Evolutionary conservation across 1,140 invertebrate genomes (phyloP), one percentile per base, ranked within the genome.

Genomic region (Vollenhovia emeryi): DNA sequence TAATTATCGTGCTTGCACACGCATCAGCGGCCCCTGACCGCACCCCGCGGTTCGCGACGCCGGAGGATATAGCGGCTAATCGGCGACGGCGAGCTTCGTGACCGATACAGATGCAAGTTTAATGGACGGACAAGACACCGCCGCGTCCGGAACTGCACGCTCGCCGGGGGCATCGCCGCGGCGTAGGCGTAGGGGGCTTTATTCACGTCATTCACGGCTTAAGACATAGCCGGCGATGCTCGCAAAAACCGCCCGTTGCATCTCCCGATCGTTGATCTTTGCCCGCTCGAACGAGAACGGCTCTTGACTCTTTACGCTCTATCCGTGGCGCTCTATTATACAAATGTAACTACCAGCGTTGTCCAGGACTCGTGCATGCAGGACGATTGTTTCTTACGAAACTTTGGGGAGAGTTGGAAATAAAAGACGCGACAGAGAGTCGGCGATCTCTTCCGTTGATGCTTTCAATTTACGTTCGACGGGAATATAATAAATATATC

Each of bases 41-140:
- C 36, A 27, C 21, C n/a, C 24, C n/a, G 36, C 36, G 62, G 40
- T 40, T 45, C 36, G 62, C 43, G 30, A 66, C 9, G 73, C 73
- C 21, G 21, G 9, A 18, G 40, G 27, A 57, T 45, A 59, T 18
- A 52, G 48, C 84, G 48, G 64, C 15, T 52, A 69, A 84, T 82
- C 62, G 36, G 76, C 84, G 60, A 85, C 83, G 55, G 69, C 30
- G 52, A 76, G 69, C 27, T 60, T 86, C 85, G 71, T 85, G 85
- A 86, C 85, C 60, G 83, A 86, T 85, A 86, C 85, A 85, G 85
- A 86, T 86, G 84, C 85, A 36, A 84, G 74, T 86, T 86, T 85
- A 86, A 66, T 24, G 69, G 80, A 59, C 69, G 68, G 27, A 74
- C 48, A 33, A 73, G 62, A 74, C 21, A 33, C 50, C 48, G 73